Evolutionary conservation across 2,113 vertebrate species (phyloP), one percentile per base, ranked within the genome.

Genomic region (Thinocorus orbignyianus): DNA sequence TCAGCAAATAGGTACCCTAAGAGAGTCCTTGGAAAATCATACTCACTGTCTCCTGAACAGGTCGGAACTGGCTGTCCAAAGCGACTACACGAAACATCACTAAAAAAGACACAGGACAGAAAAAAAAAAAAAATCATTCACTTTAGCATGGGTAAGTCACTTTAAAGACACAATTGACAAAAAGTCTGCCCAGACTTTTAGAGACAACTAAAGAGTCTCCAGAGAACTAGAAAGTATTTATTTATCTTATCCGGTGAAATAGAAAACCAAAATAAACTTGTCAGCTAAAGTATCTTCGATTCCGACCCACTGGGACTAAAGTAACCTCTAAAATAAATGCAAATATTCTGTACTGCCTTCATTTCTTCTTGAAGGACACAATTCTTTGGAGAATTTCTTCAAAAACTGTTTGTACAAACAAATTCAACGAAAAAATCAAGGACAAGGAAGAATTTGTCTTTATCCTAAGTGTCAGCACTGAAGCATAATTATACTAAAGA

Each of bases 81-180:
- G 62, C 16, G 25, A 97, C 84, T 17, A 97, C 80, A 49, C 92
- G 93, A 51, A 97, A 93, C 72, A 92, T 22, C 66, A 97, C 97
- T 98, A 74, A n/a, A 95, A 91, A 78, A 72, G 39, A 79, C 2
- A 4, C 1, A 74, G 44, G 24, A 61, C 10, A 72, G 65, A 88
- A 44, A 85, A 69, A 88, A 44, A 85, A 70, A 30, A 8, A 7
- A 11, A 18, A 70, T 31, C 8, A 37, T 37, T 58, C 44, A 61
- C 17, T 61, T 84, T 31, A 42, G 28, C 22, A 72, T 9, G 26
- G 42, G 31, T 52, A 51, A 87, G 33, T 61, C 1, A 54, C 30
- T 96, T 85, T 22, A 15, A 35, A 30, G 9, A 46, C 10, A 80
- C 5, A 80, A 31, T 4, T 51, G 28, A 85, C 70, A 57, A 9